phyloP scores from a whole-genome alignment of 2,888 invertebrate genomes.

The Metacarcinus magister region DNA sequence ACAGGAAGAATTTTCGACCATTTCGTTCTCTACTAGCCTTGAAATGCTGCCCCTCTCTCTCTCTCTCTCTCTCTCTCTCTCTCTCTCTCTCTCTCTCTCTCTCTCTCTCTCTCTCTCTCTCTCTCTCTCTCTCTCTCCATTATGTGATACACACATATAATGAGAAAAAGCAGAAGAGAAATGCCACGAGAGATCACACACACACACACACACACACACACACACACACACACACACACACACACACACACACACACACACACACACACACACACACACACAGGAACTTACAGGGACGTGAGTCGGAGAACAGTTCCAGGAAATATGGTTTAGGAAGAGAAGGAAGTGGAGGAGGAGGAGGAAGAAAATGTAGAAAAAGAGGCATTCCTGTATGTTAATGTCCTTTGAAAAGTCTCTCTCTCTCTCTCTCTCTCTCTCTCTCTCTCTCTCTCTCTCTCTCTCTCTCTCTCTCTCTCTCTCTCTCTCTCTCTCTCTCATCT shows the following conservation, averaged over 20 bases:
- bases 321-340: neutral
- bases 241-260: neutral
- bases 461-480: no score
- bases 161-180: no score
- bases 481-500: no score
- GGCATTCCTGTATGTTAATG: neutral
- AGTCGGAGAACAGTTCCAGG: neutral
- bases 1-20: neutral
- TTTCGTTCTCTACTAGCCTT: neutral
- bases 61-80: conserved; percentile 46
- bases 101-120: conserved; percentile 38
- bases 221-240: no score
- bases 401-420: neutral
- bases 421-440: neutral
- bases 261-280: conserved; percentile 16
- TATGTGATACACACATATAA: no score
- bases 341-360: neutral
- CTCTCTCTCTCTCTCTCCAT: neutral
- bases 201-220: no score
- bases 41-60: neutral
- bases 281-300: neutral
- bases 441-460: neutral
- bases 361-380: neutral
- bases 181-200: no score
- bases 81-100: conserved; percentile 50